Evolutionary conservation across 2,113 vertebrate genomes (phyloP).

Genomic region (Oncorhynchus tshawytscha): DNA sequence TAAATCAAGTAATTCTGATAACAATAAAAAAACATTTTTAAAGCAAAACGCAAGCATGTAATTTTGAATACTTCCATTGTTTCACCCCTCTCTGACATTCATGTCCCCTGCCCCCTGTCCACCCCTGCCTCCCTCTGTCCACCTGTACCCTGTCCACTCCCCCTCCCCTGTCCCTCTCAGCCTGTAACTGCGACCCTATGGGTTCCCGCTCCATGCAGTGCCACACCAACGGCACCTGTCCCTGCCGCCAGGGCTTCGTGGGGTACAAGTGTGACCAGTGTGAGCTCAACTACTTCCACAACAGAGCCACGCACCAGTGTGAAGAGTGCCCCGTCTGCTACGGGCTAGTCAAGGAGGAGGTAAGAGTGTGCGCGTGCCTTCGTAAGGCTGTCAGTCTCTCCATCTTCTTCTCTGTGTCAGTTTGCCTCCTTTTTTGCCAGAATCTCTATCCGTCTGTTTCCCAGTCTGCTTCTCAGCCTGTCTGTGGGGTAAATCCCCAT

Average conservation of each 20-base stretch:
- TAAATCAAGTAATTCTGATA: background rate
- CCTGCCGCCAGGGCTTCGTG: slow-evolving; percentile 80
- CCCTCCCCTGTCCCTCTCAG: slow-evolving; percentile 56
- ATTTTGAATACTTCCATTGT: background rate
- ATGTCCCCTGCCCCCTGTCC: background rate
- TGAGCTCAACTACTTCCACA: slow-evolving; percentile 83
- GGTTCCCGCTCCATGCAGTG: slow-evolving; percentile 73
- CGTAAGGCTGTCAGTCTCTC: background rate
- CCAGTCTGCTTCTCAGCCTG: no score
- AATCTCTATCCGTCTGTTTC: no score
- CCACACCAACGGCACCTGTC: slow-evolving; percentile 79
- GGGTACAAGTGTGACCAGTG: slow-evolving; percentile 90
- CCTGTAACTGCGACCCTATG: slow-evolving; percentile 58
- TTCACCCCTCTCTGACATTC: background rate
- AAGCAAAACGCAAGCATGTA: no score
- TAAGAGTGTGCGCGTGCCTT: slow-evolving; percentile 50
- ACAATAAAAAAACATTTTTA: no score
- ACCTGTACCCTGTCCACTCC: background rate
- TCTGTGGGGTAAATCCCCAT: no score
- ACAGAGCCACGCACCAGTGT: slow-evolving; percentile 70
- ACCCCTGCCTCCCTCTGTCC: no score
- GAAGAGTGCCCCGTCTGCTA: slow-evolving; percentile 89
- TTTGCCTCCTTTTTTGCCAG: no score
- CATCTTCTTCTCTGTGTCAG: no score
- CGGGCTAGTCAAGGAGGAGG: slow-evolving; percentile 81